A percentile compares a stretch with the other conserved stretches of the same genome.
Evolutionary conservation across 2,888 invertebrate genomes (phyloP).

Genomic region (Acronicta alni): DNA sequence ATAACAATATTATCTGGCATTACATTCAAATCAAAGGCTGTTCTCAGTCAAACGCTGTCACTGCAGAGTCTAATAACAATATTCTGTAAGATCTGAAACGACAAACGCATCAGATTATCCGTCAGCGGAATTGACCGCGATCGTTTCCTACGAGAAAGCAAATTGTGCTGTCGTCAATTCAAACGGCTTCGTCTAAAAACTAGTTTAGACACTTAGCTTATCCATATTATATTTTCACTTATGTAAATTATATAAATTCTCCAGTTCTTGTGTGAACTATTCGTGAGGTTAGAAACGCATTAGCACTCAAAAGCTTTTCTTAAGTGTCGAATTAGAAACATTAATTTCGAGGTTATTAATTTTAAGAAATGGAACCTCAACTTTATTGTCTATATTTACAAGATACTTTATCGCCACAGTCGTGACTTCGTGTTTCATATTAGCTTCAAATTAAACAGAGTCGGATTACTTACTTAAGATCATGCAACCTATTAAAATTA

Average conservation of each 20-base stretch:
- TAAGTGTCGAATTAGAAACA: conserved; percentile 2
- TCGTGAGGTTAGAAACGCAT: conserved; percentile 65
- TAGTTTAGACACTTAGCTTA: conserved; percentile 69
- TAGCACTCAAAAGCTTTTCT: conserved; percentile 31
- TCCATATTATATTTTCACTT: conserved; percentile 86
- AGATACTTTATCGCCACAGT: no score
- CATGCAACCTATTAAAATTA: no score
- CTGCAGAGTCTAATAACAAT: conserved; percentile 36
- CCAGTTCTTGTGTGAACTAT: conserved; percentile 72
- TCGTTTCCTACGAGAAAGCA: conserved; percentile 78
- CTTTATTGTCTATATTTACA: no score
- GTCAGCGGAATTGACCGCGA: conserved; percentile 50
- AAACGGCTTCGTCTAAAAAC: conserved; percentile 57
- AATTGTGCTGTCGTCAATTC: conserved; percentile 57
- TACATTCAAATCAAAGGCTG: conserved; percentile 5
- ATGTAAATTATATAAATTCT: conserved; percentile 78
- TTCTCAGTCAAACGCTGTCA: conserved; percentile 22
- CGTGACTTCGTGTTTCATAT: no score
- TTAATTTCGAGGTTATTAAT: no score
- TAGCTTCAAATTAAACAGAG: neutral
- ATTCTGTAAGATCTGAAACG: conserved; percentile 41
- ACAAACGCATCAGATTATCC: conserved; percentile 46
- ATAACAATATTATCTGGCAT: conserved; percentile 18
- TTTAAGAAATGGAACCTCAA: no score
- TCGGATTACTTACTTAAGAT: no score